Base-by-base conservation (phyloP, 2,113 vertebrate species). In the Neotoma lepida region DNA sequence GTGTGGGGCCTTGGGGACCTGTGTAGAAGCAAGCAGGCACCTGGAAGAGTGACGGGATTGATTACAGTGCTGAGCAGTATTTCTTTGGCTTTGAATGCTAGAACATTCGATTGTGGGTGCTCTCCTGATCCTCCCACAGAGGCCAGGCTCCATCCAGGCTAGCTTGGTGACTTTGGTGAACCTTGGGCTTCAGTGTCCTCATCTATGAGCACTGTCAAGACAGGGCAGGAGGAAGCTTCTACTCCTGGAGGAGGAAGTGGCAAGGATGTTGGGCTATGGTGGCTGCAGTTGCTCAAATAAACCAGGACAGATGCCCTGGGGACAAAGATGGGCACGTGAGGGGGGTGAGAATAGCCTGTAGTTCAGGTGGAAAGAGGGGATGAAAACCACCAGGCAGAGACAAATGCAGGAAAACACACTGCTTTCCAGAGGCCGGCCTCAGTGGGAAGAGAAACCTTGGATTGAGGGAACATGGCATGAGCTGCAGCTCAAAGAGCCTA, bases 341-440 rank as follows among this genome's bases (percentile, higher is more conserved):
- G 33, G 30, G n/a, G 58, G 46, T 4, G 26, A 70, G 35, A 80
- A 80, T 1, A 85, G 80, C 33, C 9, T 12, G 6, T 7, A 39
- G 87, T 44, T 9, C 20, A 44, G 41, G 20, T 5, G 8, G 35
- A 35, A 70, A 35, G 17, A 87, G 9, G 6, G 13, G 33, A n/a
- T 81, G 10, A 90, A 81, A 56, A 64, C 44, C 89, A 88, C 39
- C 41, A 12, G 78, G 76, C n/a, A 85, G 94, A 39, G 86, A 35
- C 41, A 9, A 61, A 73, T 61, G 49, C 26, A 58, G 46, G 74
- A 66, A 92, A 66, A 58, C 4, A 89, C 4, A 63, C 1, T 4
- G 5, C 49, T 56, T 77, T 76, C 58, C 33, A 86, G 58, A 93
- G 87, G 33, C 4, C 1, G 54, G 78, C 24, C 58, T 73, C 63